phyloP scores from a whole-genome alignment of 2,113 vertebrate genomes.

The Pteronura brasiliensis region DNA sequence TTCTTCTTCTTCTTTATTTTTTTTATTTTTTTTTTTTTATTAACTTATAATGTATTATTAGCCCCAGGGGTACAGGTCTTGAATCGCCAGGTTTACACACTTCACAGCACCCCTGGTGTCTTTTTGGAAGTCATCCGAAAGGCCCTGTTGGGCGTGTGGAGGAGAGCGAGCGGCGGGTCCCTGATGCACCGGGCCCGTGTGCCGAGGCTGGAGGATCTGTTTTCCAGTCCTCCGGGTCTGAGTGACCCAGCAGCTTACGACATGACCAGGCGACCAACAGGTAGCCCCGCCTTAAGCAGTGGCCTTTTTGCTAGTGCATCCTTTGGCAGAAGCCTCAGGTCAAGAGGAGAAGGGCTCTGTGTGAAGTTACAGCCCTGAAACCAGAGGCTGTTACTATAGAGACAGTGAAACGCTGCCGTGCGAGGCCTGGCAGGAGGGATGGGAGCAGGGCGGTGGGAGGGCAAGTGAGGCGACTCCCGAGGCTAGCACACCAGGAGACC shows the following conservation, averaged over 20 bases:
- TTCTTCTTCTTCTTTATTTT: neutral
- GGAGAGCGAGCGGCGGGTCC: neutral
- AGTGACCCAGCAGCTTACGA: too few species aligned
- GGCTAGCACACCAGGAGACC: slow-evolving; percentile 57
- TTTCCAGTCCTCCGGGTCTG: neutral
- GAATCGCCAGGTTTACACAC: too few species aligned
- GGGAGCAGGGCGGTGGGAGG: slow-evolving; percentile 43
- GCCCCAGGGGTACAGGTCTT: too few species aligned
- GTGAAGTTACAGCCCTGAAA: slow-evolving; percentile 34
- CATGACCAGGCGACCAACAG: neutral
- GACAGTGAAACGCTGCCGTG: neutral
- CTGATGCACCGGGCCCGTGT: fast-evolving
- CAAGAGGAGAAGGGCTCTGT: neutral
- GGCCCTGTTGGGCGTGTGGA: too few species aligned
- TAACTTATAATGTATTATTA: too few species aligned
- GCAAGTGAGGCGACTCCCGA: slow-evolving; percentile 67
- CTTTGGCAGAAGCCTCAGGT: neutral
- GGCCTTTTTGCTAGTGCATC: slow-evolving; percentile 33
- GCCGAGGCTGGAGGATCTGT: neutral
- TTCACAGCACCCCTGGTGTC: neutral
- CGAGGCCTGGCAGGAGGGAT: neutral
- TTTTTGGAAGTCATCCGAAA: too few species aligned
- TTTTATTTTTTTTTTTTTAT: too few species aligned
- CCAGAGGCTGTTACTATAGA: slow-evolving; percentile 37
- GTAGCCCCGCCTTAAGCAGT: neutral